phyloP scores from a whole-genome alignment of 2,888 invertebrate genomes.

The Drosophila imparisetae region DNA sequence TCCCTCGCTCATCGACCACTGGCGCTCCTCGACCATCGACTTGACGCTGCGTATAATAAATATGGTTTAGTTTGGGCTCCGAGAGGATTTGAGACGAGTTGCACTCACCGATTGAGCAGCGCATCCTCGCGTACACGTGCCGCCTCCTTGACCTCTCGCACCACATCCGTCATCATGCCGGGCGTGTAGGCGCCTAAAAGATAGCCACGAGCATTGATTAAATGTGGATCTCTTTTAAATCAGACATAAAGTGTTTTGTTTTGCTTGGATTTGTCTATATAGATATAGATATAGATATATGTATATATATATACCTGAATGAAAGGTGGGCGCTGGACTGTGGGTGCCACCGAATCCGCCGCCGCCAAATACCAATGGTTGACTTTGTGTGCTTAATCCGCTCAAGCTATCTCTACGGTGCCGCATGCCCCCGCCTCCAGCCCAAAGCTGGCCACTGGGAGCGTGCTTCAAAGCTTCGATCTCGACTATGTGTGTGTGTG shows the following conservation, averaged over 20 bases:
- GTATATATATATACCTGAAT: slow-evolving; percentile 83
- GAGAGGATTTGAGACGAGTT: not conserved
- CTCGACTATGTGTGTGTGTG: slow-evolving; percentile 85
- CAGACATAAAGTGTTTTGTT: not conserved
- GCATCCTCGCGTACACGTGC: slow-evolving; percentile 90
- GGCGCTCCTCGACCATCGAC: slow-evolving; percentile 84
- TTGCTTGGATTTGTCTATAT: not conserved
- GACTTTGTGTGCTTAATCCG: slow-evolving; percentile 85
- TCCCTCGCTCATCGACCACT: slow-evolving; percentile 84
- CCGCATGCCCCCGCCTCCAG: slow-evolving; percentile 81
- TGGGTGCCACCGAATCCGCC: slow-evolving; percentile 85
- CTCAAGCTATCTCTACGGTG: slow-evolving; percentile 86
- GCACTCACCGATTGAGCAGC: slow-evolving; percentile 85
- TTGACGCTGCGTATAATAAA: slow-evolving; percentile 77
- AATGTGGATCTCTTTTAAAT: not conserved
- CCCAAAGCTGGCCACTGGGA: slow-evolving; percentile 84
- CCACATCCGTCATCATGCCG: slow-evolving; percentile 90
- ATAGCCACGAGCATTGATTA: slow-evolving; percentile 2
- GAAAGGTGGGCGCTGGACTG: slow-evolving; percentile 85
- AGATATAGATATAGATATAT: not conserved
- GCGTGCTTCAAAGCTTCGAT: slow-evolving; percentile 87
- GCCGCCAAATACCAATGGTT: slow-evolving; percentile 84
- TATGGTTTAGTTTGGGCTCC: not conserved
- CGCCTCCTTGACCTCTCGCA: slow-evolving; percentile 90
- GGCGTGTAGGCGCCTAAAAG: slow-evolving; percentile 87